These are phyloP conservation scores for Calidris pygmaea DNA, from an alignment of 2,113 vertebrate species.

Conservation along the genomic window DNA sequence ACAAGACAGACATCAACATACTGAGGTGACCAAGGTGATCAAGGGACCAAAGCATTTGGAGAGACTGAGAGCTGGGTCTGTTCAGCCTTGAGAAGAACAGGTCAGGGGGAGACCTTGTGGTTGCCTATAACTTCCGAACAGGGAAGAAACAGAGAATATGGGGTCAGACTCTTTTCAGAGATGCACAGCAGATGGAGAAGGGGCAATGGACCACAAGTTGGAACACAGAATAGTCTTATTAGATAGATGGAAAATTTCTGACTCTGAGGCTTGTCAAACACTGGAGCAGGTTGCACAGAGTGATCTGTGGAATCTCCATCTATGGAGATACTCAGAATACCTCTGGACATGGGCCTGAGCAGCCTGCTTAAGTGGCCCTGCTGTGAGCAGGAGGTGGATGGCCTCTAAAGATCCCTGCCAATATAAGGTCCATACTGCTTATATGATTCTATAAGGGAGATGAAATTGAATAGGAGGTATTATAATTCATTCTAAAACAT, in stretches of 20 bases:
- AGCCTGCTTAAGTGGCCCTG: not conserved
- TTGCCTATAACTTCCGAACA: not conserved
- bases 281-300: fast-evolving
- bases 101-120: not conserved
- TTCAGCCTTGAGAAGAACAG: not conserved
- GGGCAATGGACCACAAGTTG: not conserved
- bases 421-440: not conserved
- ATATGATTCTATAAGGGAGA: not conserved
- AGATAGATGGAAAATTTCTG: not conserved
- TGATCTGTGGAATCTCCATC: not conserved
- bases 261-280: not conserved
- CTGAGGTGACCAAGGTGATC: not conserved
- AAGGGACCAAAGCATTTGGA: not conserved
- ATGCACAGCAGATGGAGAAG: not conserved
- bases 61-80: not conserved
- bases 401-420: not conserved
- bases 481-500: not conserved
- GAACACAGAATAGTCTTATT: not conserved
- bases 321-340: not conserved
- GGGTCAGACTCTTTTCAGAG: not conserved
- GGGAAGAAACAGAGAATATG: not conserved
- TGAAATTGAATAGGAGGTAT: not conserved
- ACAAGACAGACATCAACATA: not conserved
- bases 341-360: not conserved
- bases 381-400: not conserved